A percentile compares a stretch with the other conserved stretches of the same genome.
Evolutionary conservation across 2,888 invertebrate species (phyloP).

Genomic region (Polyploca ridens): DNA sequence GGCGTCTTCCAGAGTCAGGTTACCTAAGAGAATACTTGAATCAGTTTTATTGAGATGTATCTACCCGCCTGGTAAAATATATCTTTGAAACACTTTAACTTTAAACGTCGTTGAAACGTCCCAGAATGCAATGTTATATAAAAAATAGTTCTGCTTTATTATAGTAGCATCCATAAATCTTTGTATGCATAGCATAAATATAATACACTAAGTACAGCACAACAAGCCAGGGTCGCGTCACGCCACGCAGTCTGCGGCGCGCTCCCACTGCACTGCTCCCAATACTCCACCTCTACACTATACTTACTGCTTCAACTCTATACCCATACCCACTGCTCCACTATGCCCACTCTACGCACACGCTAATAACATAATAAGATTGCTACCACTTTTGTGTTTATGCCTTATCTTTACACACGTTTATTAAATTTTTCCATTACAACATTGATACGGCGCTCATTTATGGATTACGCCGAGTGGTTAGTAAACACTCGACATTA

Average conservation of each 20-base stretch:
- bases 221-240: neutral
- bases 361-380: conserved; percentile 37
- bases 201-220: too few species aligned
- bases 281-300: neutral
- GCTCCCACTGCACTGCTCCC: neutral
- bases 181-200: neutral
- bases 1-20: too few species aligned
- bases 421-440: conserved; percentile 13
- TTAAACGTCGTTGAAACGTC: too few species aligned
- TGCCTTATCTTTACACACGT: conserved; percentile 10
- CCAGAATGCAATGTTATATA: too few species aligned
- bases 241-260: neutral
- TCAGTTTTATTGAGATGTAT: too few species aligned
- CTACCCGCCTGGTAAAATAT: too few species aligned
- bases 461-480: conserved; percentile 8
- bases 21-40: too few species aligned
- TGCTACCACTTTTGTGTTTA: conserved; percentile 9
- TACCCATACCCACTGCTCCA: neutral
- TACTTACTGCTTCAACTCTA: too few species aligned
- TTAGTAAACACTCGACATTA: conserved; percentile 6
- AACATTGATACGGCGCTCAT: conserved; percentile 12
- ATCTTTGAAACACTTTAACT: too few species aligned
- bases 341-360: neutral
- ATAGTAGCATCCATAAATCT: neutral
- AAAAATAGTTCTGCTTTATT: too few species aligned